Conservation (phyloP, 2,113 vertebrate genomes). For the Toxotes jaculatrix region DNA sequence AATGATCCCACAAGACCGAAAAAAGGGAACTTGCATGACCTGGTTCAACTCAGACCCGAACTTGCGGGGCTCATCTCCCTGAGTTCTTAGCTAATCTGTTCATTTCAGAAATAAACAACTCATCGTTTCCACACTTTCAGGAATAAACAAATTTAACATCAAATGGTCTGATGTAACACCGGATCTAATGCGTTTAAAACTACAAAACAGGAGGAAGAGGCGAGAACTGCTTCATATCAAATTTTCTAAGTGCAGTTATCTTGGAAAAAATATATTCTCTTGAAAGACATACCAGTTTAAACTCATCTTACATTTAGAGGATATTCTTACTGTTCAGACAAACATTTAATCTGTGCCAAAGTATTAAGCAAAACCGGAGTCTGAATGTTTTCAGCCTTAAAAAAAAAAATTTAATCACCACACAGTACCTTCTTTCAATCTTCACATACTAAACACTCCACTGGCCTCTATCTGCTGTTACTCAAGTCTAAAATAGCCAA, state of each 20-base stretch:
- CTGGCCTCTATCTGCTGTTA: neutral
- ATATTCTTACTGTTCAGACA: slow-evolving; percentile 2
- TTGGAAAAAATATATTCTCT: slow-evolving; percentile 25
- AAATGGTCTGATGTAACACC: slow-evolving; percentile 20
- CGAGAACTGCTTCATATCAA: neutral
- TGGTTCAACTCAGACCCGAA: slow-evolving; percentile 38
- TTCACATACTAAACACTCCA: neutral
- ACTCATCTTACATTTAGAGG: slow-evolving; percentile 25
- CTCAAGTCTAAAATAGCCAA: neutral
- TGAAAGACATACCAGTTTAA: slow-evolving; percentile 18
- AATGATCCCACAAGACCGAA: slow-evolving; percentile 62
- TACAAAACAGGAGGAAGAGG: slow-evolving; percentile 3
- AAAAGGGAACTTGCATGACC: slow-evolving; percentile 40
- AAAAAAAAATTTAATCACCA: neutral
- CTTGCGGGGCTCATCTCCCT: slow-evolving; percentile 11
- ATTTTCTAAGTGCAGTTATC: slow-evolving; percentile 5
- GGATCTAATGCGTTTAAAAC: slow-evolving; percentile 37
- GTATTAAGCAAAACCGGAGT: slow-evolving; percentile 22
- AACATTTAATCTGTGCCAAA: slow-evolving; percentile 28
- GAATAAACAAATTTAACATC: slow-evolving; percentile 18
- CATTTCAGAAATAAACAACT: slow-evolving; percentile 45
- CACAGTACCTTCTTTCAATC: neutral
- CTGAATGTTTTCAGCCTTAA: neutral
- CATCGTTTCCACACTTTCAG: slow-evolving; percentile 12
- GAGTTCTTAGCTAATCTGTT: slow-evolving; percentile 12